phyloP scores from a whole-genome alignment of 2,888 invertebrate genomes.

The Diplolepis rosae region DNA sequence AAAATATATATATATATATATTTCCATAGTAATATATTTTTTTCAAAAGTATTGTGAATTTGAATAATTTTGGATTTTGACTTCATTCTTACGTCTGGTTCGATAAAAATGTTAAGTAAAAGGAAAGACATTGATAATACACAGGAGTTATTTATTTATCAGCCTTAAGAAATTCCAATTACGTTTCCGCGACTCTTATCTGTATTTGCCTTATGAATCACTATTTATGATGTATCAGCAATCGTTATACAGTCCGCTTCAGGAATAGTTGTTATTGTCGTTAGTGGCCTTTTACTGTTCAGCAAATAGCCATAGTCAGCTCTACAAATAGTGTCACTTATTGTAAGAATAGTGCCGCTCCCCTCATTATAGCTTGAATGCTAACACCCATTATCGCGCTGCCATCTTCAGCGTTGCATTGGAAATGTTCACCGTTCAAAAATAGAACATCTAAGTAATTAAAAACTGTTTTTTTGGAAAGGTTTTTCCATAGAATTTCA shows the following conservation, averaged over 20 bases:
- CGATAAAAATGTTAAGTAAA: neutral
- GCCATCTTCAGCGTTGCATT: no score
- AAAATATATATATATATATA: neutral
- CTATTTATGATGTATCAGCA: neutral
- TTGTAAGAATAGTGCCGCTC: no score
- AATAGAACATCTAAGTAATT: no score
- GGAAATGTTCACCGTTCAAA: no score
- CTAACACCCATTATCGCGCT: no score
- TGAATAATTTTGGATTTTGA: slow-evolving; percentile 10
- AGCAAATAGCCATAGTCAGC: no score
- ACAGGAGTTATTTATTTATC: neutral
- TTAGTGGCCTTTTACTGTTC: no score
- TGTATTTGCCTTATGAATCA: neutral
- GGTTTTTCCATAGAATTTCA: no score
- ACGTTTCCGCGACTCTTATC: neutral
- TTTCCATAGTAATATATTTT: neutral
- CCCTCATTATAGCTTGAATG: no score
- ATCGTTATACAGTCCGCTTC: neutral
- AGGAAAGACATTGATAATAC: neutral
- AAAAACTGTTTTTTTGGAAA: no score
- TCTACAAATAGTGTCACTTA: no score
- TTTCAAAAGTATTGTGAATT: neutral
- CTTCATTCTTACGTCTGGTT: neutral
- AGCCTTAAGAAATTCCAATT: neutral
- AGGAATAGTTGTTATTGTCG: no score